These are phyloP conservation scores for Ochotona princeps DNA, from an alignment of 2,113 vertebrate species.

Conservation along the genomic window DNA sequence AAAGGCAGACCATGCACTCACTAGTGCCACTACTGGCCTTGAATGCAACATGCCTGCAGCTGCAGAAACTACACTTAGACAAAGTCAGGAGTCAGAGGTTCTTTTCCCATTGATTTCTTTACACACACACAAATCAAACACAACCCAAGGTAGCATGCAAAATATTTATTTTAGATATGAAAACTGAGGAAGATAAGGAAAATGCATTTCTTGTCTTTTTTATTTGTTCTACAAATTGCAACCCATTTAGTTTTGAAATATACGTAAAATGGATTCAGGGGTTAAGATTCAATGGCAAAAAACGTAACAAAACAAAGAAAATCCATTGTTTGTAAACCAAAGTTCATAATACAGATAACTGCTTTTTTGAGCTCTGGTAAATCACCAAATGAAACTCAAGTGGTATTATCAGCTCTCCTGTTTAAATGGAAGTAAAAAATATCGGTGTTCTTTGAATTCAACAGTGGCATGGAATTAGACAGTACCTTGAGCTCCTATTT, in stretches of 20 bases:
- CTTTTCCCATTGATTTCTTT: too few relatives aligned
- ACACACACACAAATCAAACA: neutral
- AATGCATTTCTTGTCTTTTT: neutral
- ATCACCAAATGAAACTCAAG: neutral
- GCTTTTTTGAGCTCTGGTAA: neutral
- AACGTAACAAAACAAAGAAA: too few relatives aligned
- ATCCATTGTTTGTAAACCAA: neutral
- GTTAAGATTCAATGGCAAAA: neutral
- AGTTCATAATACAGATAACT: neutral
- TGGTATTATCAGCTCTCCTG: rapidly evolving
- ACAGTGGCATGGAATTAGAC: neutral
- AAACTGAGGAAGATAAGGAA: neutral
- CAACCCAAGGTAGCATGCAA: neutral
- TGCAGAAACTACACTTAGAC: neutral
- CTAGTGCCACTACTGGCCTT: rapidly evolving
- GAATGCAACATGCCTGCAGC: neutral
- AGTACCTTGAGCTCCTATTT: neutral
- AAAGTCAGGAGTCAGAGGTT: neutral
- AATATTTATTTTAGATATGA: neutral
- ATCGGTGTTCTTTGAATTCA: neutral
- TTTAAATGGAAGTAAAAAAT: neutral
- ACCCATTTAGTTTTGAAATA: neutral
- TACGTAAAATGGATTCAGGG: neutral
- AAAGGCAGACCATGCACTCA: neutral
- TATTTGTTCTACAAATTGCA: neutral